phyloP scores from a whole-genome alignment of 2,888 invertebrate genomes.

The Leucoptera coffeella region DNA sequence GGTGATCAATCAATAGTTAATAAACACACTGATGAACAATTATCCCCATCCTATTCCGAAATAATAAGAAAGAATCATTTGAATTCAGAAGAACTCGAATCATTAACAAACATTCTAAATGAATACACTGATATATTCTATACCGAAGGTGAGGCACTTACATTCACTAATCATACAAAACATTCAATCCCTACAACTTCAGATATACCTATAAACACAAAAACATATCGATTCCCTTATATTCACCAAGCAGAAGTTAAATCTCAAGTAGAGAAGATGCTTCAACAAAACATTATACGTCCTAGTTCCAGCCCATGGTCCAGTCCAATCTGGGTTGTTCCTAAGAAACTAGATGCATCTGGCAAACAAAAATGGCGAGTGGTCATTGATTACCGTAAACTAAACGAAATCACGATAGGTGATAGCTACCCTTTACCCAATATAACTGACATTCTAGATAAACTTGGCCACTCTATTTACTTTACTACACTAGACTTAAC shows the following conservation, averaged over 20 bases:
- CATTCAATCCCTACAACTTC: constrained; percentile 11
- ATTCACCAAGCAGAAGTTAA: constrained; percentile 8
- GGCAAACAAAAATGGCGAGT: background rate
- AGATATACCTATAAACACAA: constrained; percentile 9
- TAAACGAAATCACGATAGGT: background rate
- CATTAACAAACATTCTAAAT: constrained; percentile 3
- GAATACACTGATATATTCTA: constrained; percentile 9
- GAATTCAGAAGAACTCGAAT: background rate
- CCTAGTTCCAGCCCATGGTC: constrained; percentile 5
- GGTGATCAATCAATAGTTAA: too few relatives aligned
- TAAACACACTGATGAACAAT: too few relatives aligned
- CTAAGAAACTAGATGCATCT: background rate
- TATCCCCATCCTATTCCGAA: too few relatives aligned
- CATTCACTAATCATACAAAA: constrained; percentile 10
- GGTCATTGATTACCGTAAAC: background rate
- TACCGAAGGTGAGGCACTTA: too few relatives aligned
- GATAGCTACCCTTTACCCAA: background rate
- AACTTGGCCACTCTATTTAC: background rate
- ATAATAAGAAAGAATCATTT: constrained; percentile 4
- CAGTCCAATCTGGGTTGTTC: background rate
- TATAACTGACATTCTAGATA: too few relatives aligned
- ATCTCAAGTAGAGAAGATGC: constrained; percentile 5
- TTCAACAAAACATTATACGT: constrained; percentile 6
- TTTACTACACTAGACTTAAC: background rate
- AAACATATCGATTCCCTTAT: constrained; percentile 9